Percentiles rank a stretch among this genome's conserved stretches.
Evolutionary conservation across 1,140 invertebrate species (phyloP).

Genomic region (Drosophila bocqueti): DNA sequence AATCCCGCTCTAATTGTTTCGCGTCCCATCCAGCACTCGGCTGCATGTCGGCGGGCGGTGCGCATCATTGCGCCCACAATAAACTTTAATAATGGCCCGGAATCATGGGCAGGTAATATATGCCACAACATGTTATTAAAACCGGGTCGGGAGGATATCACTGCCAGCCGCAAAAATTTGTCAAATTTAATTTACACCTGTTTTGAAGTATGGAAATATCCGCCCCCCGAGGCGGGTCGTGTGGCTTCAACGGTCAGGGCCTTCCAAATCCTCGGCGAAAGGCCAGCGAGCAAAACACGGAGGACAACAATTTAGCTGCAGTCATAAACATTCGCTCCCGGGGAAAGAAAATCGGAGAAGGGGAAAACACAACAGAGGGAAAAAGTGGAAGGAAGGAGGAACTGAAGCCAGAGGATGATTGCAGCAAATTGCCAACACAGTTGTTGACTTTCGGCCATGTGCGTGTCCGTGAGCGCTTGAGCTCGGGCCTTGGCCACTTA

Average conservation of each 20-base stretch:
- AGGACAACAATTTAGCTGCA: conserved; percentile 44
- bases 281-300: conserved; percentile 22
- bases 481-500: conserved; percentile 62
- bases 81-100: conserved; percentile 51
- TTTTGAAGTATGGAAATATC: conserved; percentile 51
- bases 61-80: conserved; percentile 35
- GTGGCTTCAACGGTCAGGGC: conserved; percentile 23
- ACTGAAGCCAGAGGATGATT: conserved; percentile 48
- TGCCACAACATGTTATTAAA: conserved; percentile 46
- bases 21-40: background rate
- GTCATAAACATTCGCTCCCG: conserved; percentile 31
- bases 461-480: conserved; percentile 21
- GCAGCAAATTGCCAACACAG: conserved; percentile 65
- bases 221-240: background rate
- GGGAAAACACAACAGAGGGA: background rate
- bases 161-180: conserved; percentile 45
- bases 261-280: conserved; percentile 18
- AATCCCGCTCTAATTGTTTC: conserved; percentile 61
- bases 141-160: background rate
- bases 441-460: conserved; percentile 55
- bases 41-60: conserved; percentile 10
- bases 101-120: conserved; percentile 15
- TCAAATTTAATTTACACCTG: conserved; percentile 63
- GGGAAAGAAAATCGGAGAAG: conserved; percentile 3
- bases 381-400: background rate